Percentiles rank a stretch among this genome's conserved stretches.
Evolutionary conservation across 2,797 vertebrate genomes (phyloP).

Genomic region (Danio kyathit): DNA sequence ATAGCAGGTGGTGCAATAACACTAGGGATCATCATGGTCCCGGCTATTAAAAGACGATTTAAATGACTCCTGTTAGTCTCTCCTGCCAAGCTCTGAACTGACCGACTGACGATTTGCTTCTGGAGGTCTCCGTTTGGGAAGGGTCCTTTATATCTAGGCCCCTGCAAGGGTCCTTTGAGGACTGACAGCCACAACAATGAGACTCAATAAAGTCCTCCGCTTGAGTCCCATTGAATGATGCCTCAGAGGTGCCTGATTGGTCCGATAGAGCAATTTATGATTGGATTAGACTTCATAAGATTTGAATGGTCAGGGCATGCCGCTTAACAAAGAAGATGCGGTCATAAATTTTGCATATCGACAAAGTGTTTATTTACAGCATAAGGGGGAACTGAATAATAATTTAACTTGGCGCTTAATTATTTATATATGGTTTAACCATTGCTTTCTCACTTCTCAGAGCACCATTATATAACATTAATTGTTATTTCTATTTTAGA

Average conservation of each 20-base stretch:
- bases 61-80: slow-evolving; percentile 28
- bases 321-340: slow-evolving; percentile 84
- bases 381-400: slow-evolving; percentile 83
- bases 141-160: slow-evolving; percentile 88
- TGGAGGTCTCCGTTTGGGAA: slow-evolving; percentile 73
- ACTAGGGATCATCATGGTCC: slow-evolving; percentile 95
- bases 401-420: slow-evolving; percentile 47
- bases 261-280: slow-evolving; percentile 91
- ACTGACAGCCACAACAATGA: slow-evolving; percentile 94
- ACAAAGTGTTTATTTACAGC: slow-evolving; percentile 85
- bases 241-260: slow-evolving; percentile 88
- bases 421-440: too few species aligned
- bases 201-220: slow-evolving; percentile 94
- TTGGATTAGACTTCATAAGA: slow-evolving; percentile 98
- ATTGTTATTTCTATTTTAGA: not conserved
- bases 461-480: not conserved
- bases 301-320: slow-evolving; percentile 84
- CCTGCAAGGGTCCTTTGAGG: slow-evolving; percentile 78
- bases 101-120: slow-evolving; percentile 76
- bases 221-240: slow-evolving; percentile 88
- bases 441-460: too few species aligned
- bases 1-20: slow-evolving; percentile 89
- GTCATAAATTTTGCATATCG: slow-evolving; percentile 91
- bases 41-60: slow-evolving; percentile 45
- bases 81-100: slow-evolving; percentile 73